These are phyloP conservation scores for Chloroceryle amazona DNA, from an alignment of 2,797 vertebrate genomes.

Conservation along the genomic window DNA sequence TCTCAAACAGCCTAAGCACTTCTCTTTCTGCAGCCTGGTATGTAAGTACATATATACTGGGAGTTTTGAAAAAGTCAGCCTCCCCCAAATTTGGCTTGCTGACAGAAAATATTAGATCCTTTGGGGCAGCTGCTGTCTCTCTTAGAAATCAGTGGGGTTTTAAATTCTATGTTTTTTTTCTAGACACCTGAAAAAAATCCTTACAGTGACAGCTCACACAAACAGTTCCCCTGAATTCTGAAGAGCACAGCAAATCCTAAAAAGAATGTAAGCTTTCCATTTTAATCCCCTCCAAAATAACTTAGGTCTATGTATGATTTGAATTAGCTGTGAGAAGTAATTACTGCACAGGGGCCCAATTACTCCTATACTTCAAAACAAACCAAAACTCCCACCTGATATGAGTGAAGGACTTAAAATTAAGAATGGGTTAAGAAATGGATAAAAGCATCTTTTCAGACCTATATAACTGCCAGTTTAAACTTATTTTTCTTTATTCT, in stretches of 20 bases:
- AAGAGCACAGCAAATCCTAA: neutral
- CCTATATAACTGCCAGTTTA: neutral
- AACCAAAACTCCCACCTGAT: neutral
- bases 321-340: neutral
- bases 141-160: neutral
- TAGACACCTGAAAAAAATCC: neutral
- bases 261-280: neutral
- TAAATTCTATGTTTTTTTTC: neutral
- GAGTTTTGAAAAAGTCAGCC: neutral
- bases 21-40: neutral
- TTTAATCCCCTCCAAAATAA: neutral
- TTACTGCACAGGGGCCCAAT: slow-evolving; percentile 19
- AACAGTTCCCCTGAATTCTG: neutral
- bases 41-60: neutral
- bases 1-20: neutral
- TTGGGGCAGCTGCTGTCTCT: neutral
- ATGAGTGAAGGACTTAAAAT: neutral
- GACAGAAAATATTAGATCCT: neutral
- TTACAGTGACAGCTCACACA: neutral
- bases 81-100: neutral
- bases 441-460: neutral
- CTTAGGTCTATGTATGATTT: neutral
- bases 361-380: slow-evolving; percentile 15
- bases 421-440: neutral
- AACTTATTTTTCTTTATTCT: neutral